Evolutionary conservation across 2,113 vertebrate genomes (phyloP), one percentile per base, ranked within the genome.

Genomic region (Acanthochromis polyacanthus): DNA sequence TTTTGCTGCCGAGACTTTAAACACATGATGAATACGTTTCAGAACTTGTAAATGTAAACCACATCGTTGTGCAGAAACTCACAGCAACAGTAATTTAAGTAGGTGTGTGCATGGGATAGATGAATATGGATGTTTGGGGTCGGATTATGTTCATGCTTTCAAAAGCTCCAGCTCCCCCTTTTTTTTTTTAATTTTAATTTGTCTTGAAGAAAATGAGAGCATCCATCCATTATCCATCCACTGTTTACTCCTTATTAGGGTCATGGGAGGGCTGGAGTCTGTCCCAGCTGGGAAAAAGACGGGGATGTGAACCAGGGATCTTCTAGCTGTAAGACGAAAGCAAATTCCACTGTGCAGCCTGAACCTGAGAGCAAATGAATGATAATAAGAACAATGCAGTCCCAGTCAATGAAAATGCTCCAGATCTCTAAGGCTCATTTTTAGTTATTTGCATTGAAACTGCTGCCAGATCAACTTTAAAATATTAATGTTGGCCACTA

Each of bases 331-430:
- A 25, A 25, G 25, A 25, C 25, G 3, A 25, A 25, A 25, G 25
- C n/a, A n/a, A n/a, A n/a, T n/a, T n/a, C 25, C 25, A 25, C 25
- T 25, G 25, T 25, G 25, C 25, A 25, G 25, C 25, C 25, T 3
- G 12, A 43, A 43, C 15, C 15, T 30, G 22, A 53, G 56, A 61
- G 61, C 30, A 57, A 10, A 14, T 40, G 50, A 71, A 22, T 10
- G 30, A 53, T 36, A 36, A 36, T 36, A 36, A 10, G 1, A 36
- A 36, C 7, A 36, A 36, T 36, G 32, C 32, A 36, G 32, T 36
- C 32, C 32, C 51, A 63, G 43, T 70, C 20, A 25, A 19, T 59
- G 20, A 51, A 73, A 69, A 38, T 38, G 8, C 19, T 66, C 10
- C 62, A 60, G 23, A 17, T 62, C 19, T 70, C 56, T 56, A 11